phyloP scores from a whole-genome alignment of 2,888 invertebrate species.

The Platypus cylindrus region DNA sequence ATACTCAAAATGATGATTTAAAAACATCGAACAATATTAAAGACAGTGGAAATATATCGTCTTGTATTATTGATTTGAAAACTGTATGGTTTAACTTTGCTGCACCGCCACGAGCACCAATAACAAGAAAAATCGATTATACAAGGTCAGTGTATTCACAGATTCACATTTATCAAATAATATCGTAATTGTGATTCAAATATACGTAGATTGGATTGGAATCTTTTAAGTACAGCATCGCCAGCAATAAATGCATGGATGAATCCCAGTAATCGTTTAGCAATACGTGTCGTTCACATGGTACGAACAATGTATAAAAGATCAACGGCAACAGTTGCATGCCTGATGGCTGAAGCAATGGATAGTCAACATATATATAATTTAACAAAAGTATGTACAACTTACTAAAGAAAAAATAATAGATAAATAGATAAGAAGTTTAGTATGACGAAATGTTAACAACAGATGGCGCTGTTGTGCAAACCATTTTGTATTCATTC shows the following conservation, averaged over 20 bases:
- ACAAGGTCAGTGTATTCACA: slow-evolving; percentile 48
- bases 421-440: too few relatives aligned
- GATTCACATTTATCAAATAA: not conserved
- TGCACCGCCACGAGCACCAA: slow-evolving; percentile 88
- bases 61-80: slow-evolving; percentile 78
- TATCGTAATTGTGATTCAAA: not conserved
- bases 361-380: slow-evolving; percentile 77
- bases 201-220: slow-evolving; percentile 74
- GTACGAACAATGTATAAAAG: slow-evolving; percentile 66
- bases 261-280: slow-evolving; percentile 86
- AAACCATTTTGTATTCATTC: slow-evolving; percentile 2
- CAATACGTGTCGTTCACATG: slow-evolving; percentile 71
- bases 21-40: slow-evolving; percentile 33
- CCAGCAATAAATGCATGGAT: slow-evolving; percentile 97
- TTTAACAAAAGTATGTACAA: slow-evolving; percentile 51
- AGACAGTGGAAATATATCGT: slow-evolving; percentile 65
- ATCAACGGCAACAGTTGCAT: slow-evolving; percentile 79
- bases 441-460: not conserved
- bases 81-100: slow-evolving; percentile 97
- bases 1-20: slow-evolving; percentile 17
- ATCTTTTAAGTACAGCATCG: slow-evolving; percentile 86
- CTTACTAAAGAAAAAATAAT: not conserved
- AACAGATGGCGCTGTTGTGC: too few relatives aligned
- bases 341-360: slow-evolving; percentile 87
- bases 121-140: slow-evolving; percentile 87